These are phyloP conservation scores for Marcusenius ussheri DNA, from an alignment of 2,113 vertebrate species.

Conservation along the genomic window DNA sequence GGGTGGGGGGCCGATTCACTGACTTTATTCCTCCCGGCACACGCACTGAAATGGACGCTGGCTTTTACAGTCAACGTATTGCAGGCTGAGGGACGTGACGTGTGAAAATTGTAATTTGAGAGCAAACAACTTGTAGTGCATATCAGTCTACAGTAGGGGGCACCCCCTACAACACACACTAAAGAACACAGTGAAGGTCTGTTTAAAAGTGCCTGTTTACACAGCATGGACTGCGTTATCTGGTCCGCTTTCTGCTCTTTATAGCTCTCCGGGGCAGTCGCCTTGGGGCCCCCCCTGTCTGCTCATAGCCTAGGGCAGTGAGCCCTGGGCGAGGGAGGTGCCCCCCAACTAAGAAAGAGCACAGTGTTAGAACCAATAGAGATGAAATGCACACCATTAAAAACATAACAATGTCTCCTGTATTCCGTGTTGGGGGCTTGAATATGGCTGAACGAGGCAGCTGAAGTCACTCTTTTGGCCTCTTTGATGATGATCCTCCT, in stretches of 20 bases:
- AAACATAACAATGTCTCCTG: background rate
- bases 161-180: background rate
- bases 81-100: background rate
- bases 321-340: background rate
- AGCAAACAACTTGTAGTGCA: background rate
- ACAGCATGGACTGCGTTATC: background rate
- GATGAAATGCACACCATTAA: background rate
- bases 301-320: background rate
- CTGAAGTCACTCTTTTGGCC: background rate
- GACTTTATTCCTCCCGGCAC: background rate
- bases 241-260: background rate
- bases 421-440: background rate
- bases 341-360: background rate
- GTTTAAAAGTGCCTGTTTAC: background rate
- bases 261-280: background rate
- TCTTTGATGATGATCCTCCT: constrained; percentile 6
- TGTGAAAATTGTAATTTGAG: background rate
- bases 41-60: background rate
- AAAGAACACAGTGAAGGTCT: background rate
- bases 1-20: background rate
- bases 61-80: background rate
- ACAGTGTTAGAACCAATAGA: too few relatives aligned
- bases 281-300: background rate
- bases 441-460: background rate
- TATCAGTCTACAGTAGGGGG: background rate